Evolutionary conservation across 92 coral and sea anemone species (phyloP).

Genomic region (Palythoa caribaeorum): DNA sequence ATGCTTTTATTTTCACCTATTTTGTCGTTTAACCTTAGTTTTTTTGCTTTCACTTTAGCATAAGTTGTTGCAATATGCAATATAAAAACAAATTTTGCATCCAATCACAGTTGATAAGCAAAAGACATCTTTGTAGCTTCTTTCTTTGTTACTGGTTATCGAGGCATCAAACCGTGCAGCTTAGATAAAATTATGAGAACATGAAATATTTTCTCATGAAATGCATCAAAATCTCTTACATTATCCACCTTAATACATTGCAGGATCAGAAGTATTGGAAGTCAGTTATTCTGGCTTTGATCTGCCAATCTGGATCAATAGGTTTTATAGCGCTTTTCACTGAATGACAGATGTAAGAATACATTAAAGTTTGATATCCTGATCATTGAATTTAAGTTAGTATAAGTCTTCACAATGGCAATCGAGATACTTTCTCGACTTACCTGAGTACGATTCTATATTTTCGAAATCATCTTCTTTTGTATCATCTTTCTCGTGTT

Average conservation of each 20-base stretch:
- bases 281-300: not conserved
- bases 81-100: not conserved
- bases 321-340: not conserved
- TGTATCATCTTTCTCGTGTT: conserved; percentile 2
- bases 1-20: not conserved
- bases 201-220: not conserved
- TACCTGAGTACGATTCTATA: conserved; percentile 29
- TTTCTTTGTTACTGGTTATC: not conserved
- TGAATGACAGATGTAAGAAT: conserved; percentile 31
- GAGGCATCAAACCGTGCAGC: not conserved
- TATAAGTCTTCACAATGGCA: not conserved
- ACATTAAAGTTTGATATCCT: conserved; percentile 32
- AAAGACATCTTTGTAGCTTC: no score
- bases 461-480: conserved; percentile 10
- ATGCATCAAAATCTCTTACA: not conserved
- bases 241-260: not conserved
- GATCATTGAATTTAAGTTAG: not conserved
- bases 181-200: not conserved
- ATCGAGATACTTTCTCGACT: not conserved
- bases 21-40: not conserved
- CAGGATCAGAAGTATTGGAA: not conserved
- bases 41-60: not conserved
- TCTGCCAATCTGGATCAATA: not conserved
- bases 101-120: not conserved
- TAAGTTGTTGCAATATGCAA: not conserved